Base-by-base conservation (phyloP, 2,113 vertebrate species). In the Ammodytes dubius region DNA sequence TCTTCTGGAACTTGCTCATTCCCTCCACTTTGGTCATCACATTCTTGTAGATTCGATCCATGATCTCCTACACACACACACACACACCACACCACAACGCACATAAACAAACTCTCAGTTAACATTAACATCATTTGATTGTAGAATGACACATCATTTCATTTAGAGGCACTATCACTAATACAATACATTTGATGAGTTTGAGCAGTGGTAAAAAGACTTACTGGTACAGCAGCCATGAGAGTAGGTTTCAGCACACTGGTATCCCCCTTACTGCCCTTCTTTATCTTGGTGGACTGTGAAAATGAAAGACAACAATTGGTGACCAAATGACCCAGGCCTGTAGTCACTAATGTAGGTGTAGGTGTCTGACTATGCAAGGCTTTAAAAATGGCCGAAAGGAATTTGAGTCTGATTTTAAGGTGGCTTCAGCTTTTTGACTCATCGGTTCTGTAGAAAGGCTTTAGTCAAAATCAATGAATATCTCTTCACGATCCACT, bases 41-140 rank as follows among this genome's bases (percentile, higher is more conserved):
- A 2, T 98, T 99, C 95, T 99, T 99, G 93, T 99, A 99, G 90
- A 99, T 99, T 7, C 98, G 96, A 91, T 99, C 98, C 98, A 99
- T 99, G 79, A 99, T 99, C 95, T 99, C 98, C 98, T 99, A 37
- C 58, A 83, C 6, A 70, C 9, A 11, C 6, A 27, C 27, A 27
- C 27, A 27, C 27, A 27, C 27, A 27, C 27, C 58, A 83, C 6
- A 70, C 9, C 6, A 37, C 58, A 83, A 70, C 9, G 9, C 6
- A 37, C 58, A 83, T 5, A 70, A 7, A 11, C 6, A 17, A 43
- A 49, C 4, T 14, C 50, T 58, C 2, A 65, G 37, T 71, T 52
- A 47, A 43, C 58, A 57, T 1, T 19, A 7, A 45, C 12, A 70
- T 61, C 71, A 49, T 19, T 19, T 43, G 45, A 59, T n/a, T 37